Percentiles rank a stretch among this genome's conserved stretches.
Evolutionary conservation across 2,888 invertebrate species (phyloP).

Genomic region (Metacarcinus magister): DNA sequence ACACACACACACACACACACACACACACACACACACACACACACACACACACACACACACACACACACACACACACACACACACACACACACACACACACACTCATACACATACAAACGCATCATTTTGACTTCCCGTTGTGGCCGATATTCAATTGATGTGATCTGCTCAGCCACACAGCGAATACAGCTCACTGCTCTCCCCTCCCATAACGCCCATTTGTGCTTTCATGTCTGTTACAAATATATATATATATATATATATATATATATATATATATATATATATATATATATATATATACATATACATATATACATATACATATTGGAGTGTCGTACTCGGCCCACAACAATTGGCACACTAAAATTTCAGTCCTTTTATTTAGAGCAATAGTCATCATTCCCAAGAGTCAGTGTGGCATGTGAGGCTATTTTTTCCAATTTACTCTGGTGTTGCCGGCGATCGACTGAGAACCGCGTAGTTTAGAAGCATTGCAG

Average conservation of each 20-base stretch:
- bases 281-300: too few relatives aligned
- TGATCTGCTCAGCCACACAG: conserved; percentile 1
- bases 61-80: conserved; percentile 26
- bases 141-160: not conserved
- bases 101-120: not conserved
- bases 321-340: not conserved
- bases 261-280: too few relatives aligned
- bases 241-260: too few relatives aligned
- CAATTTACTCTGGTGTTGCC: not conserved
- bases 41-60: conserved; percentile 21
- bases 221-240: not conserved
- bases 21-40: not conserved
- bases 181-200: conserved; percentile 12
- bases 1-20: not conserved
- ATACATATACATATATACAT: not conserved
- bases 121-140: not conserved
- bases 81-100: conserved; percentile 26
- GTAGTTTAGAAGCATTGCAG: not conserved
- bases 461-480: not conserved
- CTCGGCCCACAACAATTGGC: not conserved
- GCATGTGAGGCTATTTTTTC: not conserved
- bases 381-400: not conserved
- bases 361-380: not conserved
- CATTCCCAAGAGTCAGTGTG: not conserved
- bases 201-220: not conserved